These are phyloP conservation scores for Limnephilus marmoratus DNA, from an alignment of 2,888 invertebrate species.

Conservation along the genomic window DNA sequence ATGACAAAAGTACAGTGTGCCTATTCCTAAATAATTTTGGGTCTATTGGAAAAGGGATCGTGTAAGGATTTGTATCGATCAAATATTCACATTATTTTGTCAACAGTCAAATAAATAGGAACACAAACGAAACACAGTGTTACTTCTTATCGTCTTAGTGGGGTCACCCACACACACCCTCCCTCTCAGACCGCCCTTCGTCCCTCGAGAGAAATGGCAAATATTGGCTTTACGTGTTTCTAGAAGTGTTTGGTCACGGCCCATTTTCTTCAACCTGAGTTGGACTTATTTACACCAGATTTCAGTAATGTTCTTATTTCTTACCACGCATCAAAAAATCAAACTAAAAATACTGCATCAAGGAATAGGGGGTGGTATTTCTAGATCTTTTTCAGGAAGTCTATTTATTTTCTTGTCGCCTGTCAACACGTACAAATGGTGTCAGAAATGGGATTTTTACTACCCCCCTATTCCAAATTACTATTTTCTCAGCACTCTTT, in stretches of 20 bases:
- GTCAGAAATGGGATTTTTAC: conserved; percentile 39
- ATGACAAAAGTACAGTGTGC: no score
- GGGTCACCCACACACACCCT: background rate
- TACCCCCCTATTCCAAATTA: conserved; percentile 26
- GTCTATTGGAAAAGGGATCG: no score
- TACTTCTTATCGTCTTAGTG: conserved; percentile 11
- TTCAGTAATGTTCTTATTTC: background rate
- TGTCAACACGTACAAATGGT: conserved; percentile 20
- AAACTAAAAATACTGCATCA: background rate
- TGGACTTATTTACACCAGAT: background rate
- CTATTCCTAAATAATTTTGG: no score
- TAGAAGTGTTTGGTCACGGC: conserved; percentile 65
- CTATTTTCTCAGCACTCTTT: conserved; percentile 40
- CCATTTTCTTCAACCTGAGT: conserved; percentile 58
- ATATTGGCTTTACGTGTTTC: conserved; percentile 66
- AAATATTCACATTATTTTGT: background rate
- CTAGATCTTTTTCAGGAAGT: background rate
- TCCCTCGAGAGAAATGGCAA: conserved; percentile 59
- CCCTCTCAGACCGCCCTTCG: background rate
- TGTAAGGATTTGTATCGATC: no score
- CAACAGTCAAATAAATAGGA: conserved; percentile 26
- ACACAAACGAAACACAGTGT: conserved; percentile 14
- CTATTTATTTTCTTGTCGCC: background rate
- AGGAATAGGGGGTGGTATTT: background rate
- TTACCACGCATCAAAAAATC: background rate